Base-by-base conservation (phyloP, 2,113 vertebrate species). In the Ailuropoda melanoleuca region DNA sequence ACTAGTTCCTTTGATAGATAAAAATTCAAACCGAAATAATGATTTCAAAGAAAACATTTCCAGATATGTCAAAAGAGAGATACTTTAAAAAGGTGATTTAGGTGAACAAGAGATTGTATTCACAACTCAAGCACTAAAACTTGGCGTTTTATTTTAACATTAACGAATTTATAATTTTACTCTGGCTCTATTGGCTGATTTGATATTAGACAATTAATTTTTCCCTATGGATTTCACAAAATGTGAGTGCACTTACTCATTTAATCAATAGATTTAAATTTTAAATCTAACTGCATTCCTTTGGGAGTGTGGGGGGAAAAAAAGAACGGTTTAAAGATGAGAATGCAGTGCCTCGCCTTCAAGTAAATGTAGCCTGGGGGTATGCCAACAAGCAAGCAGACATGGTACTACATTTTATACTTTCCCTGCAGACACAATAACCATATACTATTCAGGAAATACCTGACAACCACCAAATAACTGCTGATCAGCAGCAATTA, bases 1-100 rank as follows among this genome's bases (percentile, higher is more conserved):
- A 84, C 31, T 92, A 66, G 56, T 77, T 91, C 19, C 80, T 96
- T 88, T 94, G 88, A 58, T 62, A 92, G 55, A 48, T 74, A 85
- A 97, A 94, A 84, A 60, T 78, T 56, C 92, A 90, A 95, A 60
- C 74, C 64, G 43, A 85, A 93, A 58, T 66, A 84, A 93, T 43
- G 6, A 93, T 90, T 86, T 70, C 55, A 95, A 60, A 50, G 66
- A 83, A 97, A 88, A 88, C 48, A 37, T 55, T 77, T 78, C 55
- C 55, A 87, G 86, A 62, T 43, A 56, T 80, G 7, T 29, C 1
- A 74, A 93, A 89, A 95, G 91, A 84, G 46, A 78, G n/a, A 13
- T 55, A 84, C 39, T 88, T 70, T 93, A 39, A 72, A 93, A 81
- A 56, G 46, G 74, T 29, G 24, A 95, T 18, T 90, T 80, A 64